Percentiles rank a stretch among this genome's conserved stretches.
phyloP scores from a whole-genome alignment of 2,888 invertebrate species.

The Crepidodera aurea region DNA sequence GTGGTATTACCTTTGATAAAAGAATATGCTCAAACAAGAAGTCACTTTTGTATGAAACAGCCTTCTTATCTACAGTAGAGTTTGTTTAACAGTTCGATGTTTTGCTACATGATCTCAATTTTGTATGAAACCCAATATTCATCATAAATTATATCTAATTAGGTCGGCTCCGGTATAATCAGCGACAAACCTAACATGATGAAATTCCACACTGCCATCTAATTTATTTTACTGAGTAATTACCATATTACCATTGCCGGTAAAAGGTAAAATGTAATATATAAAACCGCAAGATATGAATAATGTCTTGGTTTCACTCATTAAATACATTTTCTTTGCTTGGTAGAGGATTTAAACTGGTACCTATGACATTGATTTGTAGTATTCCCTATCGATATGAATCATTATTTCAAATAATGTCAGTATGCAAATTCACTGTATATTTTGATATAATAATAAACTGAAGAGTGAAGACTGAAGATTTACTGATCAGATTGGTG shows the following conservation, averaged over 20 bases:
- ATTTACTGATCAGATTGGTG: no score
- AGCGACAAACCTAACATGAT: constrained; percentile 6
- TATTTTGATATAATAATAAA: no score
- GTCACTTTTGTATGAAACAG: no score
- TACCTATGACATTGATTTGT: constrained; percentile 27
- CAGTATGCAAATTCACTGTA: no score
- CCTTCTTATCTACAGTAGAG: no score
- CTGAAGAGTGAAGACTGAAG: no score
- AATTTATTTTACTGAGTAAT: neutral
- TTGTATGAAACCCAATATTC: no score
- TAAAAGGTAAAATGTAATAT: constrained; percentile 13
- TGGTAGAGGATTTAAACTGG: constrained; percentile 22
- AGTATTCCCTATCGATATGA: constrained; percentile 9
- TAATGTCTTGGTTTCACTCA: constrained; percentile 15
- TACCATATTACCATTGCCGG: constrained; percentile 3
- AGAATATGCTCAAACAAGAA: no score
- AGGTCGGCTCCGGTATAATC: constrained; percentile 4
- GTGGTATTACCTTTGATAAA: no score
- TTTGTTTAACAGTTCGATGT: no score
- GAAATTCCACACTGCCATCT: constrained; percentile 14
- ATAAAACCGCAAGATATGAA: constrained; percentile 18
- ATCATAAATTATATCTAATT: no score
- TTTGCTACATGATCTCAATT: no score
- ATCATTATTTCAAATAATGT: constrained; percentile 17
- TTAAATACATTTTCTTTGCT: constrained; percentile 12